Conservation (phyloP, 2,113 vertebrate genomes). For the Neolamprologus variostigma region DNA sequence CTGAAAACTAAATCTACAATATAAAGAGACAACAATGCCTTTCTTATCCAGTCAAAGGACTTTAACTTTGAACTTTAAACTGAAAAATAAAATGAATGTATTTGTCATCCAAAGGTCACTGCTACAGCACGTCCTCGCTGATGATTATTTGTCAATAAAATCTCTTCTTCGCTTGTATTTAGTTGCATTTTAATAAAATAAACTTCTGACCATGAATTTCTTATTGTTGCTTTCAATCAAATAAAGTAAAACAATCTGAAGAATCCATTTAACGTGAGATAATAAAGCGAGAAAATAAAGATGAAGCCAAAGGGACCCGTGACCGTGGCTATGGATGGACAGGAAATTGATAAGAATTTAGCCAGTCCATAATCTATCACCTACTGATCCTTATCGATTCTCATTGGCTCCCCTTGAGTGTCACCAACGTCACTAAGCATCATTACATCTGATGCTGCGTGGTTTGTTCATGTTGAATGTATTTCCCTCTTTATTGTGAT, state of each 20-base stretch:
- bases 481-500: not conserved
- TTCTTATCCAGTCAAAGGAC: not conserved
- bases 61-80: not conserved
- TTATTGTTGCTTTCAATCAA: not conserved
- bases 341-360: not conserved
- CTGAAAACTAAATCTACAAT: not conserved
- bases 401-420: not conserved
- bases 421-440: fast-evolving
- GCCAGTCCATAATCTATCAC: not conserved
- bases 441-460: not conserved
- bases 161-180: not conserved
- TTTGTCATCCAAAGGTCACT: not conserved
- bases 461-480: not conserved
- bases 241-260: not conserved
- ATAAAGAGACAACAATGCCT: fast-evolving
- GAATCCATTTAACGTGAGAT: fast-evolving
- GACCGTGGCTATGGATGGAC: not conserved
- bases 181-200: not conserved
- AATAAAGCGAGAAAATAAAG: not conserved
- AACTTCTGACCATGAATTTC: not conserved
- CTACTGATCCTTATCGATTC: fast-evolving
- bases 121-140: not conserved
- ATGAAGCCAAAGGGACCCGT: not conserved
- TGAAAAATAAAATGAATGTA: not conserved
- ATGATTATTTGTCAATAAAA: not conserved